Conservation (phyloP, 2,888 invertebrate species). For the Drosophila percnosoma region DNA sequence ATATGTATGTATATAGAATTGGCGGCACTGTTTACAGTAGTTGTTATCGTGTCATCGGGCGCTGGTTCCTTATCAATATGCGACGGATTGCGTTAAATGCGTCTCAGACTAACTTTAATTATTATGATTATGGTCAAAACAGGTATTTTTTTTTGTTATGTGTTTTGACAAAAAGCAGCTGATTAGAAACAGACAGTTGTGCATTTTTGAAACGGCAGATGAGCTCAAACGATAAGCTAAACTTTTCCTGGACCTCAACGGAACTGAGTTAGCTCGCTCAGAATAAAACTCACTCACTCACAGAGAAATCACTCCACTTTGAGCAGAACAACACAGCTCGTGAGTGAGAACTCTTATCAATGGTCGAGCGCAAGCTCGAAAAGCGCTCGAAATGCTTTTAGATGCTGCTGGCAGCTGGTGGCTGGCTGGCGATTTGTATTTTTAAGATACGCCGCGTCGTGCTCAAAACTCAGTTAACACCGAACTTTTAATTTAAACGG, state of each 20-base stretch:
- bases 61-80: slow-evolving; percentile 17
- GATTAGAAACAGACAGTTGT: slow-evolving; percentile 9
- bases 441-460: slow-evolving; percentile 46
- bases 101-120: slow-evolving; percentile 26
- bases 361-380: slow-evolving; percentile 41
- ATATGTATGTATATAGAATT: background rate
- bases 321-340: slow-evolving; percentile 15
- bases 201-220: slow-evolving; percentile 10
- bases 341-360: slow-evolving; percentile 51
- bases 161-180: slow-evolving; percentile 20
- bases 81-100: slow-evolving; percentile 19
- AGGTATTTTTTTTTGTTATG: background rate
- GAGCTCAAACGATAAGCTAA: background rate
- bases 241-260: background rate
- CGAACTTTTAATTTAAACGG: slow-evolving; percentile 83
- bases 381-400: slow-evolving; percentile 27
- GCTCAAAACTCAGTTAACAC: slow-evolving; percentile 80
- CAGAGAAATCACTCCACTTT: background rate
- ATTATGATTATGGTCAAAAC: background rate
- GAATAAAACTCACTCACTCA: slow-evolving; percentile 5
- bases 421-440: slow-evolving; percentile 37
- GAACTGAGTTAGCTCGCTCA: background rate
- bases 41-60: slow-evolving; percentile 13
- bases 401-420: slow-evolving; percentile 30
- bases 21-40: background rate